Evolutionary conservation across 2,888 invertebrate species (phyloP).

Genomic region (Chironomus riparius): DNA sequence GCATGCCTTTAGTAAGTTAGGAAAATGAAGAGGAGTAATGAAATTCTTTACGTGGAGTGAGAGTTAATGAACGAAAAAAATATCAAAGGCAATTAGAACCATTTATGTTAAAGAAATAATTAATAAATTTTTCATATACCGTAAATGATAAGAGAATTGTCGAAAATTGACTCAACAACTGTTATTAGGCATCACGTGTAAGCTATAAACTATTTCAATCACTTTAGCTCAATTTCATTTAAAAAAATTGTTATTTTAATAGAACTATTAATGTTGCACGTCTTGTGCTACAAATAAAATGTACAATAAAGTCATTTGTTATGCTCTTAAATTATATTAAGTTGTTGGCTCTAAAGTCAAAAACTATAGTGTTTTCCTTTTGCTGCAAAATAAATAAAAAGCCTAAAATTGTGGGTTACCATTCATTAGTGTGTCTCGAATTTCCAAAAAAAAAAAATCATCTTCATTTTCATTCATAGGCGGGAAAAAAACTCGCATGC

Average conservation of each 20-base stretch:
- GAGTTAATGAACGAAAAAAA: not conserved
- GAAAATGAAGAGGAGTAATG: not conserved
- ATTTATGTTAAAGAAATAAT: not conserved
- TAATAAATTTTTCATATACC: not conserved
- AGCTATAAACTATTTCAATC: not conserved
- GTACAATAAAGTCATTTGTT: slow-evolving; percentile 9
- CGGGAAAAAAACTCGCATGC: too few species aligned
- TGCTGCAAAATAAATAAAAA: too few species aligned
- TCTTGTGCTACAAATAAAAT: slow-evolving; percentile 15
- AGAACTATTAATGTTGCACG: not conserved
- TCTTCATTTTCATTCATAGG: too few species aligned
- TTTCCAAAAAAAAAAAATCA: too few species aligned
- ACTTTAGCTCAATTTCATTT: not conserved
- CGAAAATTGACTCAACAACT: not conserved
- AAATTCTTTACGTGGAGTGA: not conserved
- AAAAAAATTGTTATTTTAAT: not conserved
- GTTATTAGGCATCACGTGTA: not conserved
- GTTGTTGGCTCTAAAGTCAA: too few species aligned
- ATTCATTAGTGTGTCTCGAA: too few species aligned
- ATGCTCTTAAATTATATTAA: not conserved
- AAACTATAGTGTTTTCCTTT: too few species aligned
- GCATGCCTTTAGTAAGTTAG: not conserved
- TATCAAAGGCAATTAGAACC: not conserved
- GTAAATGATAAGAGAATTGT: not conserved
- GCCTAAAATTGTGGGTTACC: too few species aligned